These are phyloP conservation scores for Heliconius sara DNA, from an alignment of 2,888 invertebrate genomes.

Conservation along the genomic window DNA sequence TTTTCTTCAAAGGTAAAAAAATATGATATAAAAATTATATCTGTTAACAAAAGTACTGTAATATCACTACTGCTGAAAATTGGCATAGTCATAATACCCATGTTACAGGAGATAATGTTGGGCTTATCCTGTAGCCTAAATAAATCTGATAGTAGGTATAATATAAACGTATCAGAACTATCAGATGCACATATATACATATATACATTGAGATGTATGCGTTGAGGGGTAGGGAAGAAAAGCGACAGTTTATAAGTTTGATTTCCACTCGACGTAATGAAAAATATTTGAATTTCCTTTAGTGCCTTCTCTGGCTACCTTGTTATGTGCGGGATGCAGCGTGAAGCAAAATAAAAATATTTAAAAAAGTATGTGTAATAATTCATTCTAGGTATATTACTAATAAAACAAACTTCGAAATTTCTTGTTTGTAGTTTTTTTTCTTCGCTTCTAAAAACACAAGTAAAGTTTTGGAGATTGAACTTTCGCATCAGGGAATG, in stretches of 20 bases:
- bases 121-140: constrained; percentile 19
- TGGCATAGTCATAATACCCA: constrained; percentile 27
- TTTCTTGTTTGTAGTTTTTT: no score
- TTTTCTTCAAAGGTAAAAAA: neutral
- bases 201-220: neutral
- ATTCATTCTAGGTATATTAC: no score
- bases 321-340: no score
- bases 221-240: no score
- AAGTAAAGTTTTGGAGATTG: constrained; percentile 17
- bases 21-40: neutral
- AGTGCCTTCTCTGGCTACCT: no score
- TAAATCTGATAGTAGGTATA: constrained; percentile 16
- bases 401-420: no score
- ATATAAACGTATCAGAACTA: constrained; percentile 8
- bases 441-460: no score
- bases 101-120: constrained; percentile 12
- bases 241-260: no score
- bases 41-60: constrained; percentile 4
- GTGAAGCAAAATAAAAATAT: no score
- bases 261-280: no score
- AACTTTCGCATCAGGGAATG: constrained; percentile 17
- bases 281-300: no score
- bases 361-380: no score
- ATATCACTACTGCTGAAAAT: constrained; percentile 18
- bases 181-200: neutral